Conservation (phyloP, 2,888 invertebrate species). For the Noctuana brunneofusca region DNA sequence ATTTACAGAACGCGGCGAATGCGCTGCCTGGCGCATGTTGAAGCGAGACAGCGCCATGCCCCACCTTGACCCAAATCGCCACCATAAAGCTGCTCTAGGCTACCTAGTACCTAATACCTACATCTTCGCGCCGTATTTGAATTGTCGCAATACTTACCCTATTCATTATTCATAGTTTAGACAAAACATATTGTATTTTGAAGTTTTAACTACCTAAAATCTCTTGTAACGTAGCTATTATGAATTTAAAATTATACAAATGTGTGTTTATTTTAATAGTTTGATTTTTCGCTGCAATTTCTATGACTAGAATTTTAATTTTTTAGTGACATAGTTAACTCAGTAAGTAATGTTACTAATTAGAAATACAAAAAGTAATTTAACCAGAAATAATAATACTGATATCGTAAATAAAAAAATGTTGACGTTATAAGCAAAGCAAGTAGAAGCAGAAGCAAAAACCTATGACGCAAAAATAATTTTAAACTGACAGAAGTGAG, state of each 20-base stretch:
- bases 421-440: not conserved
- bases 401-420: not conserved
- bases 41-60: slow-evolving; percentile 51
- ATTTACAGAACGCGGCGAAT: slow-evolving; percentile 31
- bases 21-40: slow-evolving; percentile 39
- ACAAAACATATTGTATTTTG: not conserved
- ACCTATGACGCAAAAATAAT: slow-evolving; percentile 44
- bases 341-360: too few relatives aligned
- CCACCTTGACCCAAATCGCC: slow-evolving; percentile 60
- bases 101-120: slow-evolving; percentile 39
- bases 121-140: slow-evolving; percentile 50
- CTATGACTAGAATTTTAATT: too few relatives aligned
- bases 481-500: slow-evolving; percentile 54
- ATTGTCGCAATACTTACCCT: slow-evolving; percentile 29
- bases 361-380: too few relatives aligned
- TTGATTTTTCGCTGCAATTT: not conserved
- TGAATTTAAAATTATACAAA: not conserved
- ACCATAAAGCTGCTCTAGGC: slow-evolving; percentile 25
- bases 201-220: not conserved
- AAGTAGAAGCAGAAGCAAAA: slow-evolving; percentile 8
- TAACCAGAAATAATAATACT: not conserved
- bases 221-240: not conserved
- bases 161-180: not conserved
- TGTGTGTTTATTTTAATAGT: not conserved
- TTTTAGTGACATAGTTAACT: not conserved